Evolutionary conservation across 1,140 invertebrate genomes (phyloP).

Genomic region (Oreohelix idahoensis): DNA sequence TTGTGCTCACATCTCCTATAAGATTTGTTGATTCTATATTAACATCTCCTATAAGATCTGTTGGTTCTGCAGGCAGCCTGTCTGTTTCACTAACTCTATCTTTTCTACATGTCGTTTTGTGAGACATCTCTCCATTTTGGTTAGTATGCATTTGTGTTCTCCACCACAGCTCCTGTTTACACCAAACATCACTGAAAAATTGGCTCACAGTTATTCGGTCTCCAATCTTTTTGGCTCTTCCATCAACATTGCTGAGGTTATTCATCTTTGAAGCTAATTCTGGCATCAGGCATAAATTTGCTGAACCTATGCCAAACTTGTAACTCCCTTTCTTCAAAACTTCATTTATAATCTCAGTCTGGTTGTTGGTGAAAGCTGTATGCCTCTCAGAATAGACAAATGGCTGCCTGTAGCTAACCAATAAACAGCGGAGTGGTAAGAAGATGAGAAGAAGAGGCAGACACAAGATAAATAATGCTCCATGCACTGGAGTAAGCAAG

Average conservation of each 20-base stretch:
- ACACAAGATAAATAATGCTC: constrained; percentile 42
- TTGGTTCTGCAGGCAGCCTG: background rate
- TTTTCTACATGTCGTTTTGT: no score
- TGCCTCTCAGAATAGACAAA: constrained; percentile 47
- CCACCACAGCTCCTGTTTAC: constrained; percentile 30
- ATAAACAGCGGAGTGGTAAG: constrained; percentile 48
- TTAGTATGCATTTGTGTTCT: background rate
- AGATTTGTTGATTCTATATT: no score
- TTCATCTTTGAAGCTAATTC: constrained; percentile 60
- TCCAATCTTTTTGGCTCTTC: constrained; percentile 55
- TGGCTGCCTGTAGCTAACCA: constrained; percentile 48
- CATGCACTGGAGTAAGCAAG: constrained; percentile 40
- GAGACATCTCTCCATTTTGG: no score
- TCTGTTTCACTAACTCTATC: background rate
- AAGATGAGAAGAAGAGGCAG: constrained; percentile 46
- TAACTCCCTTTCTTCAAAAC: constrained; percentile 4
- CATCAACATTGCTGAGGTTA: constrained; percentile 53
- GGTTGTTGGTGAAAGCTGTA: constrained; percentile 20
- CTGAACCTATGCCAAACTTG: constrained; percentile 51
- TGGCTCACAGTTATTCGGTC: constrained; percentile 58
- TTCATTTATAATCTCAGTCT: background rate
- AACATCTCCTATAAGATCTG: constrained; percentile 47
- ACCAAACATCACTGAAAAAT: constrained; percentile 34
- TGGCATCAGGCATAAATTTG: constrained; percentile 61
- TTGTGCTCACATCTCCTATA: constrained; percentile 46